Evolutionary conservation across 2,888 invertebrate species (phyloP).

Genomic region (Sturmia bella): DNA sequence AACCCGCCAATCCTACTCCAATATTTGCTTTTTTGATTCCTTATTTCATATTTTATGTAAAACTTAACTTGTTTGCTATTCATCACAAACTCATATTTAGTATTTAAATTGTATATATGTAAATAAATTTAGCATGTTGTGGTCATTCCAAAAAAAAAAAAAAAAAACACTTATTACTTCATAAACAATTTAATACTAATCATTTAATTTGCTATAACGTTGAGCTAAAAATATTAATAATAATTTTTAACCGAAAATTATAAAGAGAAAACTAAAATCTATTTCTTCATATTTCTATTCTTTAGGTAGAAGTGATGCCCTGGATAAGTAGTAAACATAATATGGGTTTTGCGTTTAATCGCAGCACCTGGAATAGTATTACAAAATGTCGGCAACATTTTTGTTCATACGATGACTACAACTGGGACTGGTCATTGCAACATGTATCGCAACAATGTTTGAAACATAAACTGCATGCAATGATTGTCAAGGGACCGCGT

Average conservation of each 20-base stretch:
- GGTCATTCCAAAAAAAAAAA: no score
- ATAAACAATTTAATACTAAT: no score
- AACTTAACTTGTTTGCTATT: no score
- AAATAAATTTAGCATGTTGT: no score
- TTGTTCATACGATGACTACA: slow-evolving; percentile 98
- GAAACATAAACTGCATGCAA: slow-evolving; percentile 89
- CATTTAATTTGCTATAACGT: no score
- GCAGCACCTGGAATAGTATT: slow-evolving; percentile 92
- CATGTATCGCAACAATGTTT: slow-evolving; percentile 93
- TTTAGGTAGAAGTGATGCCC: slow-evolving; percentile 92
- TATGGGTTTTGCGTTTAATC: slow-evolving; percentile 98
- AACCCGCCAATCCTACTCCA: no score
- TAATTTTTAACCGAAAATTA: neutral
- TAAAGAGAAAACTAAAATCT: neutral
- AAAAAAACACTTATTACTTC: no score
- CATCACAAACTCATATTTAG: no score
- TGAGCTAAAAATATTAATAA: slow-evolving; percentile 3
- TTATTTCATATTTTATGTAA: no score
- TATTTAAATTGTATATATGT: no score
- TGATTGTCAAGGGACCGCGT: slow-evolving; percentile 95
- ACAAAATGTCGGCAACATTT: slow-evolving; percentile 91
- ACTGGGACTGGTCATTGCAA: slow-evolving; percentile 99
- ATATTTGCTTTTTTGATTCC: no score
- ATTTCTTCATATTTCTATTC: slow-evolving; percentile 22
- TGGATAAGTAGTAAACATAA: slow-evolving; percentile 99